A percentile compares a stretch with the other conserved stretches of the same genome.
These are phyloP conservation scores for Drosophila putrida DNA, from an alignment of 2,888 invertebrate genomes.

Conservation along the genomic window DNA sequence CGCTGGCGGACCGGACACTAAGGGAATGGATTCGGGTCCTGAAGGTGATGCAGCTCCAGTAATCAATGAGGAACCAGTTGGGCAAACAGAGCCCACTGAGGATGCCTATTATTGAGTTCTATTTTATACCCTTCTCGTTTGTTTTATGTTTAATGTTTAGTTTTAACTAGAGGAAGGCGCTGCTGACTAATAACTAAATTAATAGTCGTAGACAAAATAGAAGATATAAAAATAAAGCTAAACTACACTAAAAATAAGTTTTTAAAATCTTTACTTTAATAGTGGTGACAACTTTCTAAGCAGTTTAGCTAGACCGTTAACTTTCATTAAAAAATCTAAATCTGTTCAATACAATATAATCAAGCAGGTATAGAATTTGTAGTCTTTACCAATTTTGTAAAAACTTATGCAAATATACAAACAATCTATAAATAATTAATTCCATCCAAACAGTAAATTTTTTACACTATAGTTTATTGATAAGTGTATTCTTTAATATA, in stretches of 20 bases:
- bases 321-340: no score
- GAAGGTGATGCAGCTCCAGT: not conserved
- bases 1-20: slow-evolving; percentile 12
- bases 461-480: not conserved
- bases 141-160: slow-evolving; percentile 27
- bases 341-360: no score
- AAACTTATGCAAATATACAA: no score
- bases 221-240: slow-evolving; percentile 1
- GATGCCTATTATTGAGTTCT: slow-evolving; percentile 61
- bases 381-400: no score
- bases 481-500: slow-evolving; percentile 1
- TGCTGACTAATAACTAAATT: slow-evolving; percentile 48
- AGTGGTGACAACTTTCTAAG: no score
- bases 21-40: not conserved
- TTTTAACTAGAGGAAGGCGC: slow-evolving; percentile 10
- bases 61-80: slow-evolving; percentile 12
- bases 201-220: slow-evolving; percentile 42
- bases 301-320: no score
- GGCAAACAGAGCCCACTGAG: slow-evolving; percentile 59
- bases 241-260: not conserved
- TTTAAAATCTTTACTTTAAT: no score
- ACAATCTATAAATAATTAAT: no score
- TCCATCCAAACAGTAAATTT: no score
- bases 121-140: not conserved
- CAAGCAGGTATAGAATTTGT: no score